phyloP scores from a whole-genome alignment of 2,113 vertebrate genomes.

The Progne subis region DNA sequence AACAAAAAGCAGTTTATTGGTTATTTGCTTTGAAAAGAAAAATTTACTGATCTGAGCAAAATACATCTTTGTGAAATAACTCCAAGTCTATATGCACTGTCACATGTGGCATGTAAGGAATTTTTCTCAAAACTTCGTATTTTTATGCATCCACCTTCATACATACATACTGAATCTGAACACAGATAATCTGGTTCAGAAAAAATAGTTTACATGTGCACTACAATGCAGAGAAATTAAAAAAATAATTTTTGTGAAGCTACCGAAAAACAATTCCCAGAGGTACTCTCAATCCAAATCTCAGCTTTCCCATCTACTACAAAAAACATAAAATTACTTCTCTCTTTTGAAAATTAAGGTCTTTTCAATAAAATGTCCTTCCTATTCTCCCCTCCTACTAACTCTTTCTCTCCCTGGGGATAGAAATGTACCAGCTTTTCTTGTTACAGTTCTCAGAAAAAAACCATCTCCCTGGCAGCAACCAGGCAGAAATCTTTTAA shows the following conservation, averaged over 20 bases:
- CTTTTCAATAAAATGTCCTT: not conserved
- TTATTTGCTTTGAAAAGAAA: not conserved
- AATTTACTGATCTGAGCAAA: not conserved
- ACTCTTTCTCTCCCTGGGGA: not conserved
- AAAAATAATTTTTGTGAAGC: not conserved
- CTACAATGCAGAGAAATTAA: not conserved
- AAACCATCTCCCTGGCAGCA: not conserved
- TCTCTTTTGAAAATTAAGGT: not conserved
- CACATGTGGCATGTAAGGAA: not conserved
- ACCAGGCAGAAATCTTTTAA: not conserved
- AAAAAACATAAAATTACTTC: not conserved
- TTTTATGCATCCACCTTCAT: not conserved
- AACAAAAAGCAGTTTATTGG: not conserved
- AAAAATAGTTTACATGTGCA: not conserved
- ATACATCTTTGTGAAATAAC: not conserved
- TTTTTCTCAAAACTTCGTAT: not conserved
- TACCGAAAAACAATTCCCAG: not conserved
- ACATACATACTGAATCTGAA: not conserved
- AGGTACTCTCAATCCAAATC: not conserved
- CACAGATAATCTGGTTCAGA: not conserved
- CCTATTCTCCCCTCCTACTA: not conserved
- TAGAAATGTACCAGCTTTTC: not conserved
- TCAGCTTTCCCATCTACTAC: not conserved
- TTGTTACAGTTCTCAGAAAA: not conserved
- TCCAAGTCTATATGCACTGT: not conserved